Base-by-base conservation (phyloP, 2,888 invertebrate species). In the Zygogramma bicolorata region DNA sequence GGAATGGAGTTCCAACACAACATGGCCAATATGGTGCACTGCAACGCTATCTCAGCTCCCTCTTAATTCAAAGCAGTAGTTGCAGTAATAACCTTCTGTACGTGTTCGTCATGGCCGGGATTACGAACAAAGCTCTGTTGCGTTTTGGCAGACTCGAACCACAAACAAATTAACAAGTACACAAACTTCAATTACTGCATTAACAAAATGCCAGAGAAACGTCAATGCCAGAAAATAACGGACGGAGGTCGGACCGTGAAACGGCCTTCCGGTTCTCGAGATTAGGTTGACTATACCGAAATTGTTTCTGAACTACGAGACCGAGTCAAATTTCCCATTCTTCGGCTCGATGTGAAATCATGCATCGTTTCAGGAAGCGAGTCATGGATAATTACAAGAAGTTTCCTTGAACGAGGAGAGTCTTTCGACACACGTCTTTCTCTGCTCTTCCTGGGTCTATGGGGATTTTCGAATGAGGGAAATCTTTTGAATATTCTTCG, bases 61-160 rank as follows among this genome's bases (percentile, higher is more conserved):
- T 73, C 73, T 75, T 75, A 77, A 78, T 78, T 77, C 74, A 70
- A 78, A 78, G 72, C 75, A 75, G n/a, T n/a, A n/a, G 70, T 73
- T 74, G 71, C 74, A 77, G 75, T 78, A 78, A 77, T 77, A 77
- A 77, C 73, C 70, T 66, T 68, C 46, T 63, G 27, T 58, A 71
- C 49, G 74, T 76, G 75, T 73, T 76, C 60, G 71, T 72, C 70
- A 73, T 75, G 75, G 68, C 74, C 70, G 65, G 69, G 73, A 78
- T 75, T 77, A 77, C 66, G 63, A 46, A 74, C 70, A 68, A 68
- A 65, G 63, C 63, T 62, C 34, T 71, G 67, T 68, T 71, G 71
- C 65, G 62, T 71, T 71, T 71, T 57, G 65, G 68, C 34, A 20
- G 34, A 74, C 53, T 38, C 65, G 34, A 61, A 65, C 70, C 46